Base-by-base conservation (phyloP, 2,888 invertebrate genomes). In the Dryadula phaetusa region DNA sequence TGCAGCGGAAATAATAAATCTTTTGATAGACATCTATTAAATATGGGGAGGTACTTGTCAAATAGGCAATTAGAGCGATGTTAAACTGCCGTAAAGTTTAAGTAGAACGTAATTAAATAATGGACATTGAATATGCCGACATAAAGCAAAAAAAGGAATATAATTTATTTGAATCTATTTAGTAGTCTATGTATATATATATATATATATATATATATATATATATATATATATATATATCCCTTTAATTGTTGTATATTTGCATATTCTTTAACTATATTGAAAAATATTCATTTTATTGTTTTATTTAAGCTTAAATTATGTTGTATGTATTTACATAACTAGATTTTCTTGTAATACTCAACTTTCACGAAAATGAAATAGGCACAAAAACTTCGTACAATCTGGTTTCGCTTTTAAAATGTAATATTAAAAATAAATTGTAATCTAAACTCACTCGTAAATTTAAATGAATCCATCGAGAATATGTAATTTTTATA, bases 1-100 rank as follows among this genome's bases (percentile, higher is more conserved):
- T 66, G 14, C 46, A 62, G 54, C 70, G 72, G 74, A 72, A 70
- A 64, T 72, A 64, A 71, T 72, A 71, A 72, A 72, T 64, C 54
- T 60, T 61, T 63, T 65, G 72, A 72, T 72, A 71, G 49, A 58
- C 62, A 72, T 69, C 74, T 67, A 61, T 49, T 69, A 65, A 52
- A 66, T 54, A 70, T 66, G 37, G 44, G 46, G 63, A 25, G 34
- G 54, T 47, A 68, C 63, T 66, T 70, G 69, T 70, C 68, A 47
- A 64, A 72, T 68, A 58, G 68, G 70, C 69, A 73, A 73, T 74
- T 74, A 73, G 54, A 42, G 49, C 34, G 66, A 72, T 49, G 70
- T 60, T 65, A 58, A 42, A 64, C 46, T 66, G 54, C 66, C 47
- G 56, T 68, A 70, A 64, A 67, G 25, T 32, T 62, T 69, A 64